Percentiles rank a stretch among this genome's conserved stretches.
phyloP scores from a whole-genome alignment of 2,888 invertebrate species.

The Augiades crinisus region DNA sequence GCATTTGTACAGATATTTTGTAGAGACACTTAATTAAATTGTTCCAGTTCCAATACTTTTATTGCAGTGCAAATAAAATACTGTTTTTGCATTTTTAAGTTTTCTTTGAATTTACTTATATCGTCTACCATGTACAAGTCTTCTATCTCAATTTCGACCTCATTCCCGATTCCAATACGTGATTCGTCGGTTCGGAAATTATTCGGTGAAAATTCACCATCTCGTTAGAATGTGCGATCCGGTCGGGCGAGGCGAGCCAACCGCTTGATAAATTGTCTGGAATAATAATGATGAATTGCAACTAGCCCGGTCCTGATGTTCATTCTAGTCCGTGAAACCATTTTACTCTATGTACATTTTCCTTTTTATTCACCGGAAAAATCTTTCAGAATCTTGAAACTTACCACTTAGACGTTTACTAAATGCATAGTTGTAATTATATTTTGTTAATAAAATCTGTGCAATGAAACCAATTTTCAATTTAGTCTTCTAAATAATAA shows the following conservation, averaged over 20 bases:
- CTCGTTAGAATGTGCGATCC: constrained; percentile 81
- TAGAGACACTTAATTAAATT: no score
- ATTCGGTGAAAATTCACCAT: constrained; percentile 81
- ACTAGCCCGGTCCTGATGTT: constrained; percentile 69
- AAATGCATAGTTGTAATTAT: background rate
- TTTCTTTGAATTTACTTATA: constrained; percentile 37
- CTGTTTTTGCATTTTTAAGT: background rate
- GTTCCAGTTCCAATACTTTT: background rate
- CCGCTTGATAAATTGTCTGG: constrained; percentile 82
- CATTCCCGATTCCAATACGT: constrained; percentile 80
- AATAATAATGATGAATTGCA: constrained; percentile 82
- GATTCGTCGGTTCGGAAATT: constrained; percentile 81
- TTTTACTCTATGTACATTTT: constrained; percentile 40
- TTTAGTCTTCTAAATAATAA: background rate
- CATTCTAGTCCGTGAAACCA: constrained; percentile 66
- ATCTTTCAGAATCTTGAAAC: constrained; percentile 1
- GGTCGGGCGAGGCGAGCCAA: constrained; percentile 73
- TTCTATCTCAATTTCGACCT: constrained; percentile 79
- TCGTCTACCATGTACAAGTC: constrained; percentile 61
- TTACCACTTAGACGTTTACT: background rate
- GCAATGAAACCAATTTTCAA: background rate
- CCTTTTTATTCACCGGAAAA: constrained; percentile 13
- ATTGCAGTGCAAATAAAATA: background rate
- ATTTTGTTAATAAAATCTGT: background rate
- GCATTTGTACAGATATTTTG: no score